Evolutionary conservation across 2,113 vertebrate genomes (phyloP).

Genomic region (Triplophysa tibetana): DNA sequence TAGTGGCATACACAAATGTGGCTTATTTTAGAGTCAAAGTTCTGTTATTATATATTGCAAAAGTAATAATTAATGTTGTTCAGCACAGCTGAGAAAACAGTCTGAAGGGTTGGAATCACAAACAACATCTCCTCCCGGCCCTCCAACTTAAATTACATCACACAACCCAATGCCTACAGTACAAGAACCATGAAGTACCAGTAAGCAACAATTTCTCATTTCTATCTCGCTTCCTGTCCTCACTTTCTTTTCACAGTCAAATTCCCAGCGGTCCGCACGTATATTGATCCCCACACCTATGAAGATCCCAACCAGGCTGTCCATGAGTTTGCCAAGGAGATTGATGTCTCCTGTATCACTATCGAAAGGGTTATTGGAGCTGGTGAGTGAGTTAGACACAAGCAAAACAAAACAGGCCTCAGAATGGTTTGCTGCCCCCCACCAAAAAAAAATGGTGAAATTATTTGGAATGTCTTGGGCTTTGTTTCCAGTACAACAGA

Average conservation of each 20-base stretch:
- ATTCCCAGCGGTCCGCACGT: constrained; percentile 90
- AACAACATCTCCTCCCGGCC: neutral
- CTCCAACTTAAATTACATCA: constrained; percentile 17
- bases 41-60: constrained; percentile 1
- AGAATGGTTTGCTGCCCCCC: neutral
- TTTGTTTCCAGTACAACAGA: neutral
- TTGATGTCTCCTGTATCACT: constrained; percentile 93
- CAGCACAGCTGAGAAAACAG: neutral
- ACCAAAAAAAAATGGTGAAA: neutral
- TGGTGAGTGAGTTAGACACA: constrained; percentile 72
- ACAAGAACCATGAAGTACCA: neutral
- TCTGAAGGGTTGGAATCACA: neutral
- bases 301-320: constrained; percentile 97
- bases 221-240: neutral
- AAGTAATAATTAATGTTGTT: constrained; percentile 24
- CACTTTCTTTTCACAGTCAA: constrained; percentile 79
- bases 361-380: constrained; percentile 98
- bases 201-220: neutral
- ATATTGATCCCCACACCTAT: constrained; percentile 96
- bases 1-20: neutral
- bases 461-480: too few species aligned
- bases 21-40: neutral
- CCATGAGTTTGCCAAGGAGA: constrained; percentile 96
- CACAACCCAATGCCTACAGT: neutral
- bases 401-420: constrained; percentile 15